phyloP scores from a whole-genome alignment of 2,797 vertebrate genomes.

The Lepilemur septentrionalis region DNA sequence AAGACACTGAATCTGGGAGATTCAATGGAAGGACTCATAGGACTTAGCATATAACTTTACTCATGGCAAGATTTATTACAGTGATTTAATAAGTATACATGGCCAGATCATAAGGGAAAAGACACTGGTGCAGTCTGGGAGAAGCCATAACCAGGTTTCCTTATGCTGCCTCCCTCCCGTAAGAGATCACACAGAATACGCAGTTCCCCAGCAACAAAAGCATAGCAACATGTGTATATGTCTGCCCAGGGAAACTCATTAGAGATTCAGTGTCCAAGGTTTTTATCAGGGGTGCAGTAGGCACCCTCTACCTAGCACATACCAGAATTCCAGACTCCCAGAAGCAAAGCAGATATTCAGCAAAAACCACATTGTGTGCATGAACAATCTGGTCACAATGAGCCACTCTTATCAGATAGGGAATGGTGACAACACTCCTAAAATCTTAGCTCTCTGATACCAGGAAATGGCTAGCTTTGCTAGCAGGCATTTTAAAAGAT shows the following conservation, averaged over 20 bases:
- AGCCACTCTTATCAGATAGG: neutral
- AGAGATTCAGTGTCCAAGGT: neutral
- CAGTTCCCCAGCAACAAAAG: neutral
- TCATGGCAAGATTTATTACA: neutral
- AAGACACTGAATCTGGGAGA: neutral
- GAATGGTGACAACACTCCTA: neutral
- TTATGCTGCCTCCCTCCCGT: neutral
- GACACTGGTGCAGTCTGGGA: neutral
- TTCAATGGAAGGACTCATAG: neutral
- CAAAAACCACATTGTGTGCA: neutral
- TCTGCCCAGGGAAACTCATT: neutral
- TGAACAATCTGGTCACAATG: accelerated
- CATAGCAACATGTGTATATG: neutral
- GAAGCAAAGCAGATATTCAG: neutral
- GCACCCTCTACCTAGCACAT: neutral
- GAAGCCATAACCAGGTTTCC: neutral
- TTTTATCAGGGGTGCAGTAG: neutral
- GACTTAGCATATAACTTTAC: neutral
- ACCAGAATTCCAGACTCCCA: neutral
- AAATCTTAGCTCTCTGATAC: neutral
- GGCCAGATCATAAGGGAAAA: neutral
- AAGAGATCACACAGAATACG: neutral
- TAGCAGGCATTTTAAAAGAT: neutral
- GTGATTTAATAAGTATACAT: neutral
- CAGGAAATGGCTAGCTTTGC: neutral